phyloP scores from a whole-genome alignment of 2,113 vertebrate genomes.

The Crocuta crocuta region DNA sequence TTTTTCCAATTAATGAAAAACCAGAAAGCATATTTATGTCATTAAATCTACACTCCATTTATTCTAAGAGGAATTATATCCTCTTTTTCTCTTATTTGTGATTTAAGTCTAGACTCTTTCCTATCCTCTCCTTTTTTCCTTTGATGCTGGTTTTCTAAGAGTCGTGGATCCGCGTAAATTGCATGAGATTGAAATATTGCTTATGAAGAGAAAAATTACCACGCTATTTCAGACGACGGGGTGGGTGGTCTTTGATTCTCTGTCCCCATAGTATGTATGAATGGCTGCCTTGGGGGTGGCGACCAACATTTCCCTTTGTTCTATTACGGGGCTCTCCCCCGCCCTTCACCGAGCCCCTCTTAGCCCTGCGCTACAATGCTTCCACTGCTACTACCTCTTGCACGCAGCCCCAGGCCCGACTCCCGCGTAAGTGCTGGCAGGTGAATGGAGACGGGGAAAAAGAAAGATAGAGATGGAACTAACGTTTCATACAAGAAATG shows the following conservation, averaged over 20 bases:
- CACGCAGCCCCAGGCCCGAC: background rate
- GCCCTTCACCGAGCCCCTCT: background rate
- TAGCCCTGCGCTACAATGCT: background rate
- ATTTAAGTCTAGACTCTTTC: constrained; percentile 26
- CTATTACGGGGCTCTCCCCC: background rate
- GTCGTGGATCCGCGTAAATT: constrained; percentile 7
- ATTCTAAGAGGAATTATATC: constrained; percentile 47
- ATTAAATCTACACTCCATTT: constrained; percentile 58
- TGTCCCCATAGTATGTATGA: background rate
- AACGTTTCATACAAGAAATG: background rate
- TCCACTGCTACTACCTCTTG: background rate
- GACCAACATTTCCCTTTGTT: background rate
- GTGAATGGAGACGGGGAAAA: background rate
- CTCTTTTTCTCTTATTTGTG: constrained; percentile 27
- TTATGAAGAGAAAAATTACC: constrained; percentile 45
- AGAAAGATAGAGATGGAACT: background rate
- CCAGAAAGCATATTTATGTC: constrained; percentile 42
- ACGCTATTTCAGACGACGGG: background rate
- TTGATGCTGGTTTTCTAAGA: constrained; percentile 51
- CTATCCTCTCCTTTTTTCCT: background rate
- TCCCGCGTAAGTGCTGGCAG: constrained; percentile 23
- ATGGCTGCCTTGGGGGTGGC: background rate
- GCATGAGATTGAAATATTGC: background rate
- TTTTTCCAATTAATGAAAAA: constrained; percentile 63
- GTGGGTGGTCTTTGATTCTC: background rate